Percentiles rank a stretch among this genome's conserved stretches.
Evolutionary conservation across 2,797 vertebrate species (phyloP).

Genomic region (Sebastes baramenuke): DNA sequence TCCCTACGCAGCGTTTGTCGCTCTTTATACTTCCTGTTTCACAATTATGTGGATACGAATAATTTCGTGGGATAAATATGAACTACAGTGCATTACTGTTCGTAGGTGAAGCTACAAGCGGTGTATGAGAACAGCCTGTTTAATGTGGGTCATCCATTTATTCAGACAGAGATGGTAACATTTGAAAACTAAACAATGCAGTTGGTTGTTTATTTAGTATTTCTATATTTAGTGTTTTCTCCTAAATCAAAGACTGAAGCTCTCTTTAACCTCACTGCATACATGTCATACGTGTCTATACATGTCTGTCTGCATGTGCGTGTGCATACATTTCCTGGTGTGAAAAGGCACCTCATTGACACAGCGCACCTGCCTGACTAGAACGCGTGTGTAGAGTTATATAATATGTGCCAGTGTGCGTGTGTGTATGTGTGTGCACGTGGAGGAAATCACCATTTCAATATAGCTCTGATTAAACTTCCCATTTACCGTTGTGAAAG

Average conservation of each 20-base stretch:
- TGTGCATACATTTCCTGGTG: slow-evolving; percentile 23
- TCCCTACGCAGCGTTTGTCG: too few relatives aligned
- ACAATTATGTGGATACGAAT: too few relatives aligned
- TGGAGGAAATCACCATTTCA: slow-evolving; percentile 78
- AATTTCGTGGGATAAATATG: too few relatives aligned
- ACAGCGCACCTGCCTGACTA: slow-evolving; percentile 47
- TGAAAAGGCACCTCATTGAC: slow-evolving; percentile 48
- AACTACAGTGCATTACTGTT: too few relatives aligned
- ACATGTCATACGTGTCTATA: not conserved
- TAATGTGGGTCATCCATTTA: not conserved
- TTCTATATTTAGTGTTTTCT: not conserved
- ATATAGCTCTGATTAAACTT: slow-evolving; percentile 82
- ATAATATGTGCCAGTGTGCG: slow-evolving; percentile 26
- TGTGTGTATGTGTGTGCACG: slow-evolving; percentile 6
- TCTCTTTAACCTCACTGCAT: not conserved
- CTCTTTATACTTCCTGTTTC: too few relatives aligned
- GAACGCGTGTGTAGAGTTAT: slow-evolving; percentile 26
- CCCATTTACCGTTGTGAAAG: slow-evolving; percentile 74
- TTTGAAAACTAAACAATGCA: not conserved
- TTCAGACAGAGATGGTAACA: not conserved
- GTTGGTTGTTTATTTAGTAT: not conserved
- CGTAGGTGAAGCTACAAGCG: too few relatives aligned
- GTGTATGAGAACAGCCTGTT: too few relatives aligned
- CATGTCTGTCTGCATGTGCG: not conserved
- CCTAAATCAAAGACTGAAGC: not conserved